Evolutionary conservation across 2,113 vertebrate species (phyloP), one percentile per base, ranked within the genome.

Genomic region (Trogon surrucura): DNA sequence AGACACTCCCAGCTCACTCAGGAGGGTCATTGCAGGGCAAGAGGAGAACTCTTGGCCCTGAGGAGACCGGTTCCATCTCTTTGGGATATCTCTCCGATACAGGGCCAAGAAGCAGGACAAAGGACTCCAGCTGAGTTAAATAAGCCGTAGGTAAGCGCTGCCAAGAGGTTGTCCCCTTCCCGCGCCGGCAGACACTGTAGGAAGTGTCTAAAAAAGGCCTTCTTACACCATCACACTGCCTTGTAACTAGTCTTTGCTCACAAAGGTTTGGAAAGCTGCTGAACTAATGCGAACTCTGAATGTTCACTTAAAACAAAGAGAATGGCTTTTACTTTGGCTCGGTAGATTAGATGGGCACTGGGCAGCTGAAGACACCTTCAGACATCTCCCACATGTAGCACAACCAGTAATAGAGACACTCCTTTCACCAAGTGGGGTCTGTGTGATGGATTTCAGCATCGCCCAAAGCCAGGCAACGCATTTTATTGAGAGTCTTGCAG

Each of bases 11-110:
- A 64, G 57, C 60, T 84, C 74, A 80, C 4, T 0, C 32, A 79
- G 65, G 56, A 78, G 89, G 83, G 92, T 88, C 72, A 91, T 48
- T 92, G 81, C 53, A 84, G 89, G 89, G 86, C 77, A 83, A 60
- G 36, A 84, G 21, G 30, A 77, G 66, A 89, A 50, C 62, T 85
- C 6, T 4, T 77, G 71, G 65, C 81, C 70, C 4, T 0, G 0
- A 89, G 81, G 82, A 84, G 65, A 53, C 29, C 4, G 2, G 5
- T 72, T 93, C 36, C 77, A 44, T 73, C 47, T 80, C 72, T 38
- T 67, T 78, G 34, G 45, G 69, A 30, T 84, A 47, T 41, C 69
- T 77, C 47, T 79, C 38, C 66, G 48, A 22, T 0, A 0, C 23
- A 29, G 56, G 80, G 32, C 38, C 32, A 48, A 78, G 51, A 53